A percentile compares a stretch with the other conserved stretches of the same genome.
These are phyloP conservation scores for Drosophila sucinea DNA, from an alignment of 1,140 invertebrate genomes.

Conservation along the genomic window DNA sequence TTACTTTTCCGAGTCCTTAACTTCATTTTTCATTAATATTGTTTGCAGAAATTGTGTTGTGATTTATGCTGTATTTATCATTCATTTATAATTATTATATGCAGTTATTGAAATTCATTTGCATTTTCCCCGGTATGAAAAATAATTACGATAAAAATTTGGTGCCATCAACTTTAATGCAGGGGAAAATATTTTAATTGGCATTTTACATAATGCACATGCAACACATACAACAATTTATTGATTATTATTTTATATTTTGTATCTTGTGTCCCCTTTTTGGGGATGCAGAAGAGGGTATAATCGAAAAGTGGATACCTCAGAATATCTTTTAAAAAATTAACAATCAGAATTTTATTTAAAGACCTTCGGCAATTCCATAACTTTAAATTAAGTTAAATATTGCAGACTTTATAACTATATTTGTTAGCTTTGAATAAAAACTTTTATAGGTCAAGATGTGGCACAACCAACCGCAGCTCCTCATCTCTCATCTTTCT, in stretches of 20 bases:
- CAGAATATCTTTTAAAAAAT: too few relatives aligned
- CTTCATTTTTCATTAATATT: conserved; percentile 3
- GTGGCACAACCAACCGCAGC: too few relatives aligned
- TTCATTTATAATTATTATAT: conserved; percentile 10
- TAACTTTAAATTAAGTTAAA: too few relatives aligned
- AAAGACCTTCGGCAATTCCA: too few relatives aligned
- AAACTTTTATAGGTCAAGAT: too few relatives aligned
- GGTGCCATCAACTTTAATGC: background rate
- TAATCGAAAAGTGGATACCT: background rate
- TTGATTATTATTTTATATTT: conserved; percentile 33
- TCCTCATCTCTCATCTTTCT: too few relatives aligned
- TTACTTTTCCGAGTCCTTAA: too few relatives aligned
- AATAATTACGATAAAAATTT: conserved; percentile 5
- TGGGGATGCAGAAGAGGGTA: background rate
- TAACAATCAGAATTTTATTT: too few relatives aligned
- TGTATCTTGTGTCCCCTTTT: background rate
- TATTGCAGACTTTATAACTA: too few relatives aligned
- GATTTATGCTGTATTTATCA: conserved; percentile 10
- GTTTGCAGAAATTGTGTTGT: background rate
- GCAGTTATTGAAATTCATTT: conserved; percentile 11
- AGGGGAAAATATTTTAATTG: conserved; percentile 36
- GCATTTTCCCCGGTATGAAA: background rate
- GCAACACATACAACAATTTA: conserved; percentile 29
- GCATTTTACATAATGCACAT: conserved; percentile 24
- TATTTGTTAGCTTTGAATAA: too few relatives aligned